Conservation (phyloP, 2,113 vertebrate genomes). For the Nettapus auritus region DNA sequence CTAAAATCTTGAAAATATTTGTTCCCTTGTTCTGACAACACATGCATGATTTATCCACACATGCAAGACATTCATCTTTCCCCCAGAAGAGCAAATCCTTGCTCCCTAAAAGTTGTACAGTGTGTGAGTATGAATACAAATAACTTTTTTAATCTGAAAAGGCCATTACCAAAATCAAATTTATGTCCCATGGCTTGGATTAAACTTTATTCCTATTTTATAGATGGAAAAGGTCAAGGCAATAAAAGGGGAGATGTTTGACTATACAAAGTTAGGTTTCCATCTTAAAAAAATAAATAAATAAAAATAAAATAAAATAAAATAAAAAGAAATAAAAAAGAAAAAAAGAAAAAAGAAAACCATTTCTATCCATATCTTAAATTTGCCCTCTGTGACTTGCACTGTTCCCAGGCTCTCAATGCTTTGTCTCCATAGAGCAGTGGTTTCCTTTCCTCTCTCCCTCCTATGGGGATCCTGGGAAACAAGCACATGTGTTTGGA, state of each 20-base stretch:
- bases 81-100: background rate
- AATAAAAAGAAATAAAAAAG: background rate
- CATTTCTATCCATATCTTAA: background rate
- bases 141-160: background rate
- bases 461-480: conserved; percentile 39
- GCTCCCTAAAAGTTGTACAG: background rate
- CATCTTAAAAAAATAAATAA: background rate
- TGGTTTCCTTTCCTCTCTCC: background rate
- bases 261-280: background rate
- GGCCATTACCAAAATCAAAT: background rate
- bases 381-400: background rate
- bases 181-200: background rate
- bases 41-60: background rate
- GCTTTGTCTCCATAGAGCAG: background rate
- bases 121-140: background rate
- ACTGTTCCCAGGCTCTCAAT: background rate
- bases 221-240: background rate
- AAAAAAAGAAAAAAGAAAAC: background rate
- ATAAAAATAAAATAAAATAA: background rate
- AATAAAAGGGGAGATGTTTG: background rate
- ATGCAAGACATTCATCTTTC: background rate
- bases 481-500: background rate
- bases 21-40: background rate
- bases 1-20: background rate
- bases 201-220: background rate